phyloP scores from a whole-genome alignment of 1,140 invertebrate genomes.

The Bombus breviceps region DNA sequence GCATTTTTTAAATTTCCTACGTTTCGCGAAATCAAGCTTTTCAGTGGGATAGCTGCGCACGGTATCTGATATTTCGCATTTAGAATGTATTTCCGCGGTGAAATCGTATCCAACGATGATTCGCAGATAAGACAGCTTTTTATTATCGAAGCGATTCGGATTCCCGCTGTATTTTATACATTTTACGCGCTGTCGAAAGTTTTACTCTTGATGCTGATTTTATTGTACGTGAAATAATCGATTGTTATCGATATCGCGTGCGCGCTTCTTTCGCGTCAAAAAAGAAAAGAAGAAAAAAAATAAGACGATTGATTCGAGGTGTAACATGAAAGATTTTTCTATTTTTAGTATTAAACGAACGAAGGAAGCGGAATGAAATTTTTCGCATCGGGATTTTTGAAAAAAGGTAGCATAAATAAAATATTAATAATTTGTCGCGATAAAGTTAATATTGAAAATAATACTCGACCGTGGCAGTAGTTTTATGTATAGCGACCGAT shows the following conservation, averaged over 20 bases:
- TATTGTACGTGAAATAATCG: neutral
- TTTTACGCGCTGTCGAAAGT: neutral
- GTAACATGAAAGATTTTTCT: no score
- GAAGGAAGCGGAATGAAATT: no score
- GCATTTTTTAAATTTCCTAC: neutral
- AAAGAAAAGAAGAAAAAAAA: no score
- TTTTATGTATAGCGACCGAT: neutral
- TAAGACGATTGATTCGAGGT: no score
- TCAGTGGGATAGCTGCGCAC: neutral
- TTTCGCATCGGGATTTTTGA: no score
- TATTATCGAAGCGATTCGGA: neutral
- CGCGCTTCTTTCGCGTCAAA: no score
- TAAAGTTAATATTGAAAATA: neutral
- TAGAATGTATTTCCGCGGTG: neutral
- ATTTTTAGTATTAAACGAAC: no score
- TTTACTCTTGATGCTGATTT: neutral
- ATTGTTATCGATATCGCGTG: neutral
- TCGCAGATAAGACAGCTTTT: neutral
- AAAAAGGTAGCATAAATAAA: no score
- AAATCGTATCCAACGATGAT: neutral
- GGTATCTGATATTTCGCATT: neutral
- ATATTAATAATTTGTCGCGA: neutral
- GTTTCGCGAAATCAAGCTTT: neutral
- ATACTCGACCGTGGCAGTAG: rapidly evolving
- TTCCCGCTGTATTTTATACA: neutral